Evolutionary conservation across 2,113 vertebrate genomes (phyloP).

Genomic region (Tragelaphus scriptus): DNA sequence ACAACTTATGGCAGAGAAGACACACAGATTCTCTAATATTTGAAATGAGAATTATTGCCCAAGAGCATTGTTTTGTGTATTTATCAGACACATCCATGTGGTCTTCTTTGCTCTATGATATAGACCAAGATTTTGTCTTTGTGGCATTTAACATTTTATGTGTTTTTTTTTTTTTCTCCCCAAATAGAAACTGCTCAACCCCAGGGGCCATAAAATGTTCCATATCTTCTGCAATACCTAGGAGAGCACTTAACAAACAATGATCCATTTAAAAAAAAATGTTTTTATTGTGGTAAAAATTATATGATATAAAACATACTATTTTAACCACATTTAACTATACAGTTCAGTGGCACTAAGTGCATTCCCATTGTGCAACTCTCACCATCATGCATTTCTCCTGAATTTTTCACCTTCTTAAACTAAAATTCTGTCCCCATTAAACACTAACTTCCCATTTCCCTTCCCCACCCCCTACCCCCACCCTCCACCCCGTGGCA

Average conservation of each 20-base stretch:
- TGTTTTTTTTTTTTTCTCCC: neutral
- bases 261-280: neutral
- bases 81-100: neutral
- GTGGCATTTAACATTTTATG: neutral
- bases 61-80: neutral
- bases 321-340: neutral
- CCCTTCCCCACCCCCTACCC: accelerated
- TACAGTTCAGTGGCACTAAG: neutral
- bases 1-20: neutral
- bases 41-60: neutral
- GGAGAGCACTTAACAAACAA: neutral
- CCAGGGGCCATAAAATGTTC: neutral
- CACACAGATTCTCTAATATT: neutral
- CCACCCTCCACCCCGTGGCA: accelerated
- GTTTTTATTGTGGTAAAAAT: neutral
- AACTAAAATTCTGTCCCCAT: neutral
- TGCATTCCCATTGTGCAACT: neutral
- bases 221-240: neutral
- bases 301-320: neutral
- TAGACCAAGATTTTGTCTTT: neutral
- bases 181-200: neutral
- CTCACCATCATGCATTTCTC: neutral
- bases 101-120: neutral
- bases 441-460: neutral
- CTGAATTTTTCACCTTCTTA: neutral